Evolutionary conservation across 2,797 vertebrate species (phyloP).

Genomic region (Mycteria americana): DNA sequence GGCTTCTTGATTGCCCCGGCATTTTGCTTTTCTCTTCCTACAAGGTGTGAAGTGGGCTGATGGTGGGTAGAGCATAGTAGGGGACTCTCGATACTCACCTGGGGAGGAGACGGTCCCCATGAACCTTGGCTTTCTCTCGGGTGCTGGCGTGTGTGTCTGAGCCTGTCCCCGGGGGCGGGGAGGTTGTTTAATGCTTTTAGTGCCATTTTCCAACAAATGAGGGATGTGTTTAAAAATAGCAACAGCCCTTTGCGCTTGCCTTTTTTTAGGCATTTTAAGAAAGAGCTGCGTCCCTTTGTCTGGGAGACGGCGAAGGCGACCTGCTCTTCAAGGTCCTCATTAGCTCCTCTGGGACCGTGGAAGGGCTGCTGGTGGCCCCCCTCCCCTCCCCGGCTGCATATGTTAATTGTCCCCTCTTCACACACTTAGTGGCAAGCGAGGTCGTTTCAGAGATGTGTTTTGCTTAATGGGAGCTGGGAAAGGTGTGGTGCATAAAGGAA

Average conservation of each 20-base stretch:
- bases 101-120: not conserved
- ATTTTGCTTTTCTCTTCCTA: not conserved
- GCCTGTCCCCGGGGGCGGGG: not conserved
- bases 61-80: not conserved
- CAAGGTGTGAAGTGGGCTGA: not conserved
- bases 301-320: not conserved
- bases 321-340: slow-evolving; percentile 49
- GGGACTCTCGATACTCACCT: not conserved
- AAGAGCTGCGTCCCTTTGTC: slow-evolving; percentile 66
- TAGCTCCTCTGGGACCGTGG: slow-evolving; percentile 30
- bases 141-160: not conserved
- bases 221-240: slow-evolving; percentile 83
- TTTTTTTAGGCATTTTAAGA: slow-evolving; percentile 74
- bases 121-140: slow-evolving; percentile 14
- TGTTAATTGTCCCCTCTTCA: slow-evolving; percentile 40
- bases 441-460: slow-evolving; percentile 47
- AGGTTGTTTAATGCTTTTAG: slow-evolving; percentile 50
- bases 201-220: slow-evolving; percentile 73
- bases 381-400: not conserved
- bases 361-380: not conserved
- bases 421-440: slow-evolving; percentile 32
- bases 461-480: slow-evolving; percentile 11
- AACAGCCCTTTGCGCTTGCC: slow-evolving; percentile 76
- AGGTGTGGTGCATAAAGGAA: slow-evolving; percentile 40
- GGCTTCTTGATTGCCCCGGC: not conserved